Percentiles rank a stretch among this genome's conserved stretches.
Conservation (phyloP, 1,140 invertebrate species). For the Oedothorax gibbosus region DNA sequence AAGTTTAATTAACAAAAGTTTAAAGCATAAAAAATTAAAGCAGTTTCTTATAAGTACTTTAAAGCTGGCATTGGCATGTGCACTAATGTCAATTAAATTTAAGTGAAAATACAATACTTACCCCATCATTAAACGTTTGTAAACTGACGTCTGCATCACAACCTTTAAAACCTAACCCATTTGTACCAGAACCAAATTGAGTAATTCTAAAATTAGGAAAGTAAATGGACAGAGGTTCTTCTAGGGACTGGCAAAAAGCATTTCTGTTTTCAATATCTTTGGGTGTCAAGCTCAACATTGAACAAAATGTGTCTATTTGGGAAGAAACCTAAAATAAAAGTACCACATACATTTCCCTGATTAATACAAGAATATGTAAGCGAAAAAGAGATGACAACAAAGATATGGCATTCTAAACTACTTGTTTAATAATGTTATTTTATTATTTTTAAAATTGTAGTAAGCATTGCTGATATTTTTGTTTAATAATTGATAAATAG, state of each 20-base stretch:
- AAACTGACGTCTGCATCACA: constrained; percentile 48
- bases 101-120: not conserved
- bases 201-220: constrained; percentile 36
- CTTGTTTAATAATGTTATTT: too few relatives aligned
- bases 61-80: too few relatives aligned
- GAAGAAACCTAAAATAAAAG: constrained; percentile 15
- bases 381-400: not conserved
- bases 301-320: constrained; percentile 42
- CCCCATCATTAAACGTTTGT: constrained; percentile 40
- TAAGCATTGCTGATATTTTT: too few relatives aligned
- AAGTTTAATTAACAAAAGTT: too few relatives aligned
- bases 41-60: too few relatives aligned
- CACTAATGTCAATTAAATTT: too few relatives aligned
- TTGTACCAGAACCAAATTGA: constrained; percentile 47
- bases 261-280: constrained; percentile 38
- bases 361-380: not conserved
- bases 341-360: not conserved
- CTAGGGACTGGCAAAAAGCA: constrained; percentile 5
- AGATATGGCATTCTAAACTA: not conserved
- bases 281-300: constrained; percentile 27
- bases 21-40: too few relatives aligned
- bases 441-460: too few relatives aligned
- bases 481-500: too few relatives aligned
- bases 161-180: constrained; percentile 49
- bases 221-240: constrained; percentile 37